phyloP scores from a whole-genome alignment of 2,888 invertebrate genomes.

The Capitulum mitella region DNA sequence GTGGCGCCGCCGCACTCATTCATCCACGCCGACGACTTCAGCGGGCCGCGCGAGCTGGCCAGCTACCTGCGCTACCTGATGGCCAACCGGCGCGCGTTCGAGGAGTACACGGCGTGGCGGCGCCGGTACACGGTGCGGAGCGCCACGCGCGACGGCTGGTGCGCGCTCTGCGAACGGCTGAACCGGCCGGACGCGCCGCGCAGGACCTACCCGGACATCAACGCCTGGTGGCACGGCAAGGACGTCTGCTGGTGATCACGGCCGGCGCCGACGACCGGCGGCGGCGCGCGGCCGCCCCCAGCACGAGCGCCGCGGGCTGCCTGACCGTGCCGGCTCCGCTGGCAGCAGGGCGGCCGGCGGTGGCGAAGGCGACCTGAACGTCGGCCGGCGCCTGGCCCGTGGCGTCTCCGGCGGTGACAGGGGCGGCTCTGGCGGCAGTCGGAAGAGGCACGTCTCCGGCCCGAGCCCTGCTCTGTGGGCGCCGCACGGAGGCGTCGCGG shows the following conservation, averaged over 20 bases:
- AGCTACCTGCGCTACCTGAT: constrained; percentile 18
- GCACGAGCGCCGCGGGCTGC: too few relatives aligned
- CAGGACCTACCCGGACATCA: neutral
- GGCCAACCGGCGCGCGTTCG: neutral
- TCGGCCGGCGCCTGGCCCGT: too few relatives aligned
- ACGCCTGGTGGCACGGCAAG: neutral
- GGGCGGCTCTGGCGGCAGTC: too few relatives aligned
- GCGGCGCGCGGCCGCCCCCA: too few relatives aligned
- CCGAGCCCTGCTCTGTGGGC: too few relatives aligned
- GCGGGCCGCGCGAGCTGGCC: constrained; percentile 19
- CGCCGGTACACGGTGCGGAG: neutral
- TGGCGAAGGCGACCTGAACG: too few relatives aligned
- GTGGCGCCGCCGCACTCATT: constrained; percentile 28
- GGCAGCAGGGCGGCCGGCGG: too few relatives aligned
- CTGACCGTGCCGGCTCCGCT: too few relatives aligned
- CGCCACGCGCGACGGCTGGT: neutral
- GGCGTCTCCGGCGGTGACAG: too few relatives aligned
- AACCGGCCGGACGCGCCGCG: neutral
- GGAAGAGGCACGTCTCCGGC: too few relatives aligned
- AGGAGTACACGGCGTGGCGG: neutral
- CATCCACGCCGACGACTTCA: constrained; percentile 28
- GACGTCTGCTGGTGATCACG: neutral
- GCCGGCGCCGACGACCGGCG: too few relatives aligned
- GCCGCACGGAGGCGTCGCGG: too few relatives aligned
- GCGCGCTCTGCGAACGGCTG: neutral